Base-by-base conservation (phyloP, 2,797 vertebrate genomes). In the Amblyopsis hoosieri region DNA sequence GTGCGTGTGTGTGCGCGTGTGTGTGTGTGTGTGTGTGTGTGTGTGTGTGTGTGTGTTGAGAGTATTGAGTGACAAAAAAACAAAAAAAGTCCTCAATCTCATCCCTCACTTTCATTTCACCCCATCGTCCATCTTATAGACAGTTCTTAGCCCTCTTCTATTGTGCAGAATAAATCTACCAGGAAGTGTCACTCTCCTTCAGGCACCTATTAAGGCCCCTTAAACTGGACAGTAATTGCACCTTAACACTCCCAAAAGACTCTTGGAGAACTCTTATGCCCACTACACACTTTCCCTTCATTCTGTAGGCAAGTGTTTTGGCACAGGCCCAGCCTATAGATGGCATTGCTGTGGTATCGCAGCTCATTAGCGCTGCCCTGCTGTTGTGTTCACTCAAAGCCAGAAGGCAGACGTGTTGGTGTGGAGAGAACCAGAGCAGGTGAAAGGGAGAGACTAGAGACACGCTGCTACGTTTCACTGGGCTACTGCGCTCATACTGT, bases 351-450 rank as follows among this genome's bases (percentile, higher is more conserved):
- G 71, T 85, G 42, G 80, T 74, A 87, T 80, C 76, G 72, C 75
- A 82, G 76, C 56, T 88, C 82, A 85, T 88, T 88, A 89, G 72
- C 68, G 58, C 65, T 46, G 64, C 70, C 79, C 86, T 13, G 79
- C 87, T 90, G 87, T 85, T 86, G 75, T 62, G 14, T 71, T 90
- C 85, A 87, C 83, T 89, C 87, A 87, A 82, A 85, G 5, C 69
- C 70, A 85, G 74, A 80, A 78, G 64, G 67, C 74, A 81, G 70
- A 78, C 49, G 14, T 75, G 71, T 76, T 78, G 12, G 51, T 72
- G 62, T 65, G 66, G 79, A 85, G 77, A 79, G 49, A n/a, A 67
- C 81, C 80, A 82, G 79, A 85, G 69, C 69, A 67, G 54, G 61
- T 3, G 13, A 46, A 47, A 4, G 47, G 58, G 29, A 23, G 75